Conservation (phyloP, 2,797 vertebrate species). For the Rhinoraja longicauda region DNA sequence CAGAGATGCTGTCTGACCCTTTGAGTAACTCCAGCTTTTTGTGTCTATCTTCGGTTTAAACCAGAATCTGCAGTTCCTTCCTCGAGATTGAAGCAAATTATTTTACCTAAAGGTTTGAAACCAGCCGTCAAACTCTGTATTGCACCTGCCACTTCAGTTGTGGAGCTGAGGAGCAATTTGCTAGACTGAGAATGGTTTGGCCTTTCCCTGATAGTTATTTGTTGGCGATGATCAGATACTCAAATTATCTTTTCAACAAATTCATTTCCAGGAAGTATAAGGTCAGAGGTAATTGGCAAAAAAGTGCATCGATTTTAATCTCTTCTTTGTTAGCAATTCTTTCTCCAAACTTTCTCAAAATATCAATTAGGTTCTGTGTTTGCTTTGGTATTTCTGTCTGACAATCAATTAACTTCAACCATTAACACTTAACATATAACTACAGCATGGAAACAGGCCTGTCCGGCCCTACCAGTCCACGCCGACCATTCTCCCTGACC, state of each 20-base stretch:
- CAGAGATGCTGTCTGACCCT: too few species aligned
- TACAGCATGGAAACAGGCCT: too few species aligned
- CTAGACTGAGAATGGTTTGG: neutral
- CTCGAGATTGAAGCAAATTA: neutral
- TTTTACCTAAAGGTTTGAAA: neutral
- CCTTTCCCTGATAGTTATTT: neutral
- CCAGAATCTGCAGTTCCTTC: too few species aligned
- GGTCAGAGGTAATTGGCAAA: neutral
- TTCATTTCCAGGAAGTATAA: neutral
- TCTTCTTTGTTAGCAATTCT: conserved; percentile 3
- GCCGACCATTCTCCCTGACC: too few species aligned
- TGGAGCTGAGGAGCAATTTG: neutral
- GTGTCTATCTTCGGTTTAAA: too few species aligned
- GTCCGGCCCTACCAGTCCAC: too few species aligned
- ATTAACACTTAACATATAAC: too few species aligned
- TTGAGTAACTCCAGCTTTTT: too few species aligned
- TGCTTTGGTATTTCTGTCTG: neutral
- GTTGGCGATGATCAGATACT: neutral
- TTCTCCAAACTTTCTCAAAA: neutral
- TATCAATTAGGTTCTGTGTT: neutral
- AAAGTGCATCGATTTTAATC: neutral
- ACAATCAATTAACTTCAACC: neutral
- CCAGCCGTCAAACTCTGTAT: neutral
- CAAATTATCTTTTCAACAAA: conserved; percentile 11
- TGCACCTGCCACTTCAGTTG: neutral